These are phyloP conservation scores for Cheilosia vernalis DNA, from an alignment of 2,888 invertebrate genomes.

Conservation along the genomic window DNA sequence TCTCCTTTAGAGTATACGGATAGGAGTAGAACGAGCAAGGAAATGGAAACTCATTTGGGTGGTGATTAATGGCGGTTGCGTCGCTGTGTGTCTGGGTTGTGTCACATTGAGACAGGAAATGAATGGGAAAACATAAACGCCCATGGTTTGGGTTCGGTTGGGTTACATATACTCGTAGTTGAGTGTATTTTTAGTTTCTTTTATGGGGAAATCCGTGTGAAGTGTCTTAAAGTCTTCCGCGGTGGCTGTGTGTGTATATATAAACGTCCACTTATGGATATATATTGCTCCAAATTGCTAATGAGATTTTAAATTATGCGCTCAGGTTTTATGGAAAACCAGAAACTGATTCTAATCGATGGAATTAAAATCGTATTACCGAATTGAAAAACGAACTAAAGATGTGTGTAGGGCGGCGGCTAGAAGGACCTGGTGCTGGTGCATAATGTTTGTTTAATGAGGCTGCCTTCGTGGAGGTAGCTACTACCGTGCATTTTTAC, in stretches of 20 bases:
- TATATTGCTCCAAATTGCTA: constrained; percentile 64
- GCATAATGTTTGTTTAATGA: constrained; percentile 58
- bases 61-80: constrained; percentile 70
- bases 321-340: constrained; percentile 47
- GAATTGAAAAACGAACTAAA: constrained; percentile 3
- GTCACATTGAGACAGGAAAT: constrained; percentile 61
- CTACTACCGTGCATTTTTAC: neutral
- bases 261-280: constrained; percentile 29
- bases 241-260: constrained; percentile 1
- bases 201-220: constrained; percentile 40
- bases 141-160: constrained; percentile 11
- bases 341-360: constrained; percentile 61
- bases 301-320: constrained; percentile 73
- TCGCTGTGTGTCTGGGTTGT: constrained; percentile 41
- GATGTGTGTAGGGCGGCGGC: neutral
- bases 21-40: constrained; percentile 14
- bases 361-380: constrained; percentile 66
- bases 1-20: neutral
- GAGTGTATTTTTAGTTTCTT: constrained; percentile 5
- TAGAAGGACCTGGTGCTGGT: constrained; percentile 27
- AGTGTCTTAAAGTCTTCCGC: constrained; percentile 27
- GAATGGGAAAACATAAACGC: constrained; percentile 59
- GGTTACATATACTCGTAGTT: neutral
- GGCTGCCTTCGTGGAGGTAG: constrained; percentile 16
- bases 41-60: constrained; percentile 69